These are phyloP conservation scores for Platerodrilus igneus DNA, from an alignment of 2,888 invertebrate species.

Conservation along the genomic window DNA sequence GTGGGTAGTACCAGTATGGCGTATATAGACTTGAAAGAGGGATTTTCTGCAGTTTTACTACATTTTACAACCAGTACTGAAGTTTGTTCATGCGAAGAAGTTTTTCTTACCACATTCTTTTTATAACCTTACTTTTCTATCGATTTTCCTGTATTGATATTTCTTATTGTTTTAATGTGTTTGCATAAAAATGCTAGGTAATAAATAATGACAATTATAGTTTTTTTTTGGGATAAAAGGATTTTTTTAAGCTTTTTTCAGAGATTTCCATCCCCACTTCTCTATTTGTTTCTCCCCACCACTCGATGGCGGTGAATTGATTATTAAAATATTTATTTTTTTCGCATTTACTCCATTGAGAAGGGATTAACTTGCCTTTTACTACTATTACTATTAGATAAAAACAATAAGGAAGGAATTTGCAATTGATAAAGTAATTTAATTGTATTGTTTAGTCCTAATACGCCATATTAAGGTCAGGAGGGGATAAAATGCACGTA, in stretches of 20 bases:
- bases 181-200: too few relatives aligned
- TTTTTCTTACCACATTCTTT: conserved; percentile 26
- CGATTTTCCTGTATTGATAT: conserved; percentile 40
- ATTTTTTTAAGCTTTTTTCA: too few relatives aligned
- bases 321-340: conserved; percentile 7
- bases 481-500: conserved; percentile 35
- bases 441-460: too few relatives aligned
- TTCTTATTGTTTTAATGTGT: conserved; percentile 2
- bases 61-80: conserved; percentile 10
- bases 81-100: conserved; percentile 9
- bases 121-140: conserved; percentile 48
- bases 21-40: conserved; percentile 31
- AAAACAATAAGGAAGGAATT: too few relatives aligned
- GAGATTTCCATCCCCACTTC: conserved; percentile 35
- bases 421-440: too few relatives aligned
- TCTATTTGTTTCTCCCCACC: conserved; percentile 32
- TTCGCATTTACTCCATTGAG: too few relatives aligned
- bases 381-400: too few relatives aligned
- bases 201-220: too few relatives aligned
- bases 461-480: conserved; percentile 8
- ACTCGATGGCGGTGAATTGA: conserved; percentile 12
- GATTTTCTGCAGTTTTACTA: conserved; percentile 21
- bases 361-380: too few relatives aligned
- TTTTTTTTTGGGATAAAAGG: too few relatives aligned
- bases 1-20: conserved; percentile 39